These are phyloP conservation scores for Globia sparganii DNA, from an alignment of 2,888 invertebrate genomes.

Conservation along the genomic window DNA sequence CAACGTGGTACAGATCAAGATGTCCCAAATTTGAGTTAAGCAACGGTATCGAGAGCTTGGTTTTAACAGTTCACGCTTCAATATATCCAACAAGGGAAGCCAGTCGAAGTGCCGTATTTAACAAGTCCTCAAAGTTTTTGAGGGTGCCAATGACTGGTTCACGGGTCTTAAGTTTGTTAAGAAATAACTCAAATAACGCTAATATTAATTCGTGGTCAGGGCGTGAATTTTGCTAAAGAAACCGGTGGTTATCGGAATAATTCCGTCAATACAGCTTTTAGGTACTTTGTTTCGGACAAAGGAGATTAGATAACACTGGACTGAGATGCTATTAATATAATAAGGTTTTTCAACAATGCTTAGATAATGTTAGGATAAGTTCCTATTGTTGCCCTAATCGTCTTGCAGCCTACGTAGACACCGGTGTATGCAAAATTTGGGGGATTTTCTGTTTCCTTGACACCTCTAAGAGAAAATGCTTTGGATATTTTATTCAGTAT, in stretches of 20 bases:
- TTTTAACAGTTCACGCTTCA: constrained; percentile 77
- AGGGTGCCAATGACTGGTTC: constrained; percentile 79
- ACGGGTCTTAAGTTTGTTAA: constrained; percentile 75
- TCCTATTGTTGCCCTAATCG: constrained; percentile 18
- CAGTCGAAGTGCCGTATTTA: constrained; percentile 79
- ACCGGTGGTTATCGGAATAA: constrained; percentile 65
- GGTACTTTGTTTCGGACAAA: constrained; percentile 46
- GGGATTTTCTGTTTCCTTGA: neutral
- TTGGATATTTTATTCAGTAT: neutral
- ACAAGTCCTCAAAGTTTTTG: constrained; percentile 69
- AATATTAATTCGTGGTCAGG: constrained; percentile 73
- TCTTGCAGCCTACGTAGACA: neutral
- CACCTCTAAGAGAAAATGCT: neutral
- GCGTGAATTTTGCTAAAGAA: constrained; percentile 75
- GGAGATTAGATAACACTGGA: constrained; percentile 41
- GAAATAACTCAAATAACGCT: constrained; percentile 61
- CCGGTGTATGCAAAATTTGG: neutral
- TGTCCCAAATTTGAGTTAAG: neutral
- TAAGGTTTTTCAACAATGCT: constrained; percentile 18
- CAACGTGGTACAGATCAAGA: constrained; percentile 26
- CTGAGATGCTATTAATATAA: constrained; percentile 35
- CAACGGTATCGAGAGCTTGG: constrained; percentile 28
- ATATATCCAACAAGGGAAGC: constrained; percentile 76
- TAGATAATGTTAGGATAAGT: constrained; percentile 5
- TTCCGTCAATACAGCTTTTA: constrained; percentile 61